phyloP scores from a whole-genome alignment of 2,113 vertebrate species.

The Tragelaphus imberbis region DNA sequence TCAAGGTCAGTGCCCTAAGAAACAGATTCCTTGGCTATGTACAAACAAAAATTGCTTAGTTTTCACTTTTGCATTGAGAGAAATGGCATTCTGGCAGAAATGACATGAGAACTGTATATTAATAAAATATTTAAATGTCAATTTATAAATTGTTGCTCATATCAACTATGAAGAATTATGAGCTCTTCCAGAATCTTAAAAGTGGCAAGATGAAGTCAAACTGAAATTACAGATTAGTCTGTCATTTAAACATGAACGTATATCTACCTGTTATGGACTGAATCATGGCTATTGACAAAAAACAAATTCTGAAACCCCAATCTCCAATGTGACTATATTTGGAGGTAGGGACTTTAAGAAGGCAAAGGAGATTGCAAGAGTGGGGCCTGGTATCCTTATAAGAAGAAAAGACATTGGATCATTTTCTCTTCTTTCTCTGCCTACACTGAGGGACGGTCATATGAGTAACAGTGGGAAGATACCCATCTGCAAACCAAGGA shows the following conservation, averaged over 20 bases:
- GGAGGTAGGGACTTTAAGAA: not conserved
- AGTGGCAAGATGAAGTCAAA: not conserved
- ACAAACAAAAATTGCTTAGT: not conserved
- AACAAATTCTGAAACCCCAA: not conserved
- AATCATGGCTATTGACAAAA: not conserved
- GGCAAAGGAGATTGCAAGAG: not conserved
- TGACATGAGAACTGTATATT: not conserved
- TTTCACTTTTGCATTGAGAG: not conserved
- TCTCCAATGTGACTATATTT: not conserved
- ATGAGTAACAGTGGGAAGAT: not conserved
- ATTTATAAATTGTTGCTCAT: not conserved
- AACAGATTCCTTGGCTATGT: not conserved
- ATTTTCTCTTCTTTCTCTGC: not conserved
- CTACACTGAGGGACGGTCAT: not conserved
- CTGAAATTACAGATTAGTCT: not conserved
- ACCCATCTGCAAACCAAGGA: not conserved
- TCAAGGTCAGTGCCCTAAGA: not conserved
- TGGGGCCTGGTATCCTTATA: not conserved
- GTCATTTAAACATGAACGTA: not conserved
- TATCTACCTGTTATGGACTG: not conserved
- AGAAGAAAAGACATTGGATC: not conserved
- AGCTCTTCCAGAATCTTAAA: not conserved
- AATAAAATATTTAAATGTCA: not conserved
- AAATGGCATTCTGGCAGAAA: not conserved
- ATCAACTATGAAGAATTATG: not conserved